Conservation (phyloP, 2,797 vertebrate species). For the Acipenser oxyrinchus region DNA sequence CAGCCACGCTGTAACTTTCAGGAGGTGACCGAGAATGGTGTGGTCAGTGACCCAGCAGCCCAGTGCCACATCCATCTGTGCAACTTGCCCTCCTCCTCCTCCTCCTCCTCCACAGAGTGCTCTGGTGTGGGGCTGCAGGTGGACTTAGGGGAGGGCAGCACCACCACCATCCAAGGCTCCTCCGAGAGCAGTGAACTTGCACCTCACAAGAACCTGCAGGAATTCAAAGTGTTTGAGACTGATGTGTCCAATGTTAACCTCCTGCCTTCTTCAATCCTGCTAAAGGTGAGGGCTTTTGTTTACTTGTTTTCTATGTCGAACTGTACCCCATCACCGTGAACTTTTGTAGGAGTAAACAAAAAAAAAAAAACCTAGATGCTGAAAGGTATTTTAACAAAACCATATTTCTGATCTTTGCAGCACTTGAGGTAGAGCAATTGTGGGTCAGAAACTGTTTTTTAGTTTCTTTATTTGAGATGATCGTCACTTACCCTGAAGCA, state of each 20-base stretch:
- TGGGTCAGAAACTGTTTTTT: too few relatives aligned
- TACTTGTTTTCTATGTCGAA: too few relatives aligned
- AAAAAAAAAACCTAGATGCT: too few relatives aligned
- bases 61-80: slow-evolving; percentile 58
- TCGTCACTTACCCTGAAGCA: too few relatives aligned
- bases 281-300: slow-evolving; percentile 69
- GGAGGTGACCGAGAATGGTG: slow-evolving; percentile 17
- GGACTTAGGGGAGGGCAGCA: slow-evolving; percentile 38
- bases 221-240: slow-evolving; percentile 55
- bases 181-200: slow-evolving; percentile 55
- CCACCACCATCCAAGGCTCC: slow-evolving; percentile 23
- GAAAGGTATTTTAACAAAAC: too few relatives aligned
- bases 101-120: slow-evolving; percentile 47
- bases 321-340: too few relatives aligned
- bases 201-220: slow-evolving; percentile 50
- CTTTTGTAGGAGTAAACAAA: too few relatives aligned
- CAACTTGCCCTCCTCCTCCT: slow-evolving; percentile 55
- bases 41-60: slow-evolving; percentile 46
- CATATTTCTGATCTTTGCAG: too few relatives aligned
- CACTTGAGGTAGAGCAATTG: too few relatives aligned
- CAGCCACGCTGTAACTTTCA: slow-evolving; percentile 77
- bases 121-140: slow-evolving; percentile 42
- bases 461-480: too few relatives aligned
- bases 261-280: slow-evolving; percentile 89
- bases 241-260: slow-evolving; percentile 81